Percentiles rank a stretch among this genome's conserved stretches.
Evolutionary conservation across 1,140 invertebrate genomes (phyloP).

Genomic region (Aphelinus certus): DNA sequence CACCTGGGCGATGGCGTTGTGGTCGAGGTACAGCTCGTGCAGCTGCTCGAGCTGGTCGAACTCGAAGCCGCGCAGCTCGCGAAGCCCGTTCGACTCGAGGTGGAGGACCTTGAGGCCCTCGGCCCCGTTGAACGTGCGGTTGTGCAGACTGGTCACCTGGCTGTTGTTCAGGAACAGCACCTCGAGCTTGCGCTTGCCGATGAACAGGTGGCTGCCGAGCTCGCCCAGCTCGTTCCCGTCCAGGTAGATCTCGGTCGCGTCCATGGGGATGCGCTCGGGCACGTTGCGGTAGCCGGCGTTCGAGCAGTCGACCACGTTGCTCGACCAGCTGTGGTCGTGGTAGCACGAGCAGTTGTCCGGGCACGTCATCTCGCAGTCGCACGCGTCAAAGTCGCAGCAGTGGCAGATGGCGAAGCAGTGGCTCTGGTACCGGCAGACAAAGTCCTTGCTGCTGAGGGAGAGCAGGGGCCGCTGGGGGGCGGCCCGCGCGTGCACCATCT

Average conservation of each 20-base stretch:
- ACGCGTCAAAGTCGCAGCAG: constrained; percentile 94
- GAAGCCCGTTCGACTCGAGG: constrained; percentile 85
- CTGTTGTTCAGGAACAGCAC: constrained; percentile 89
- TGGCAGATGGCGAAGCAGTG: constrained; percentile 93
- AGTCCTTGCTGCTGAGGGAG: constrained; percentile 86
- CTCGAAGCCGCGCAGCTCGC: constrained; percentile 83
- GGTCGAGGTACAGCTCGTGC: constrained; percentile 86
- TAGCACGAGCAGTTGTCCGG: constrained; percentile 93
- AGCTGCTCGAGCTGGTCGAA: constrained; percentile 83
- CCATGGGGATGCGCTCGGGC: constrained; percentile 90
- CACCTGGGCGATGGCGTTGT: constrained; percentile 85
- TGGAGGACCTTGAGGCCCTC: constrained; percentile 80
- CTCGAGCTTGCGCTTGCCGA: constrained; percentile 87
- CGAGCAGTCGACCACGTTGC: constrained; percentile 92
- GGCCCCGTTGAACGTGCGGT: constrained; percentile 90
- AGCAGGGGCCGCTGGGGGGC: constrained; percentile 83
- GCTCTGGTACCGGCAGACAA: constrained; percentile 90
- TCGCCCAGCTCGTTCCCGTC: constrained; percentile 90
- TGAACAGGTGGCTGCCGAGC: constrained; percentile 88
- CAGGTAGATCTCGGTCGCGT: constrained; percentile 91
- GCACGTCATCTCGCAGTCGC: constrained; percentile 95
- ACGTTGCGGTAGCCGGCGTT: constrained; percentile 81
- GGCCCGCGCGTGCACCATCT: constrained; percentile 85
- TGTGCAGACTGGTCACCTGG: constrained; percentile 83
- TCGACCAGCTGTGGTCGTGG: constrained; percentile 92